These are phyloP conservation scores for Xiphophorus couchianus DNA, from an alignment of 2,113 vertebrate genomes.

Conservation along the genomic window DNA sequence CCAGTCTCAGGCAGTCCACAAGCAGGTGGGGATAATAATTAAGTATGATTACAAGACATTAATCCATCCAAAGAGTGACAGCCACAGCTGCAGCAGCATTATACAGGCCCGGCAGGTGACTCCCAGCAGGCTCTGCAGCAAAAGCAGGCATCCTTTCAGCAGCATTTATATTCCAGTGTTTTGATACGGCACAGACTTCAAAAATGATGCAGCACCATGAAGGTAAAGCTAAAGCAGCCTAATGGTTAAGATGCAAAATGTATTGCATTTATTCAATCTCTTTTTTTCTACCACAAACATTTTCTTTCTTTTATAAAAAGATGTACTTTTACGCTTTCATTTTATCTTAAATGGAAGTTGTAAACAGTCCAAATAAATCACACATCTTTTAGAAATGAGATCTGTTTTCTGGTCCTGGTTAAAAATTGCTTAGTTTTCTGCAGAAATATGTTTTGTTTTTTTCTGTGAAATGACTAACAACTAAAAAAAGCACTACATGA, in stretches of 20 bases:
- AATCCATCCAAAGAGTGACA: constrained; percentile 66
- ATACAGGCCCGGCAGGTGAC: constrained; percentile 53
- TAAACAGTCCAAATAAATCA: too few relatives aligned
- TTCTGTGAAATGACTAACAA: too few relatives aligned
- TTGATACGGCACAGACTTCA: background rate
- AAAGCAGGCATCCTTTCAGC: constrained; percentile 28
- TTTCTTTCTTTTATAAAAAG: too few relatives aligned
- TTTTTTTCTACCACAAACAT: background rate
- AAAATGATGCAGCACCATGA: background rate
- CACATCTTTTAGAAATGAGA: too few relatives aligned
- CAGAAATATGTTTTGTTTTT: too few relatives aligned
- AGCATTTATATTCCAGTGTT: constrained; percentile 11
- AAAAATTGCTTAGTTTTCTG: too few relatives aligned
- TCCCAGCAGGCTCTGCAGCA: constrained; percentile 17
- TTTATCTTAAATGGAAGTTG: too few relatives aligned
- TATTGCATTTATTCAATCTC: background rate
- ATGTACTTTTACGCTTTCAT: too few relatives aligned
- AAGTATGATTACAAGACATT: constrained; percentile 71
- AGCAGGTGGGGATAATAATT: constrained; percentile 76
- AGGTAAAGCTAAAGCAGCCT: background rate
- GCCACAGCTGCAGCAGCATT: constrained; percentile 55
- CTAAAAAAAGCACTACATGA: too few relatives aligned
- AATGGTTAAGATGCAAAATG: background rate
- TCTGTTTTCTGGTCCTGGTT: too few relatives aligned
- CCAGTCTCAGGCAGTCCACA: constrained; percentile 44